Base-by-base conservation (phyloP, 1,140 invertebrate species). In the Megalopta genalis region DNA sequence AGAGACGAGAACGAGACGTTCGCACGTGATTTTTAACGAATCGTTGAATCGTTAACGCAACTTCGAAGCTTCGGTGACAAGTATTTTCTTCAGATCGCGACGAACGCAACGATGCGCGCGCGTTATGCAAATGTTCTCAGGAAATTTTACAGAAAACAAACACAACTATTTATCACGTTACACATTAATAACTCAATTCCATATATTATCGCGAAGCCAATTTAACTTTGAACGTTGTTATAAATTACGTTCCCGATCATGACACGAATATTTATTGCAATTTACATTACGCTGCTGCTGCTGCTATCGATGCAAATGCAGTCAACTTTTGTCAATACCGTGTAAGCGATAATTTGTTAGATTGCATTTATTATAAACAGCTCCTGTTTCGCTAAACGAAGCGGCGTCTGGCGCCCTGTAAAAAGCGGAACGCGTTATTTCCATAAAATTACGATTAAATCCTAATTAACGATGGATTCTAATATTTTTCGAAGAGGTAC, bases 231-330 rank as follows among this genome's bases (percentile, higher is more conserved):
- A 57, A 57, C n/a, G 54, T 21, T n/a, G 9, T 57, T 57, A 57
- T 57, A 57, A 57, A 57, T 57, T 57, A 57, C n/a, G 21, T 21
- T n/a, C n/a, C 8, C 7, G 21, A 57, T n/a, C 54, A 9, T 57
- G 54, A 57, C 54, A n/a, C n/a, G 54, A n/a, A n/a, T 57, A 57
- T 57, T 57, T n/a, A 57, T 57, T 57, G n/a, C 54, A 9, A 57
- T n/a, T 57, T 57, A 21, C 18, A 57, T 9, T n/a, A 57, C n/a
- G n/a, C 21, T 9, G 54, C 7, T 4, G 32, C 32, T 32, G n/a
- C 32, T 4, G 32, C 21, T n/a, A 21, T n/a, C 54, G 54, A n/a
- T n/a, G 54, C 21, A 21, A 57, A n/a, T 21, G 54, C 7, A n/a
- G 54, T 57, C 54, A 54, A 54, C 16, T 54, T 54, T 54, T 54